Conservation (phyloP, 2,888 invertebrate species). For the Idaea straminata region DNA sequence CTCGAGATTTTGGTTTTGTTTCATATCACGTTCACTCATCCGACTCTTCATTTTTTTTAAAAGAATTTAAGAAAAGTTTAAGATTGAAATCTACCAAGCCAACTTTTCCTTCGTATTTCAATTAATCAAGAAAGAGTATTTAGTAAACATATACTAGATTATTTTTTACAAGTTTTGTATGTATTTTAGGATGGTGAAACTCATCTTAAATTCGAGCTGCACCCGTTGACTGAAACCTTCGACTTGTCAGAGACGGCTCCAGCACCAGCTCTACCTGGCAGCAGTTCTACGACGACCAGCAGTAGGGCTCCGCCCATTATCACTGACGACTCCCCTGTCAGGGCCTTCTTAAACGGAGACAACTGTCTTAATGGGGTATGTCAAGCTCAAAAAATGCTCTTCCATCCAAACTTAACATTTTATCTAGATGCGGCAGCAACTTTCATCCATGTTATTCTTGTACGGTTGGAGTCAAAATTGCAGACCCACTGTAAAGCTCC, state of each 20-base stretch:
- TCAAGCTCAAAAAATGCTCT: conserved; percentile 13
- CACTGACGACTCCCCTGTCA: conserved; percentile 85
- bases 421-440: too few relatives aligned
- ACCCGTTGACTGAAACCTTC: conserved; percentile 77
- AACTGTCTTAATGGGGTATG: conserved; percentile 92
- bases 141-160: too few relatives aligned
- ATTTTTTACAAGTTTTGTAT: neutral
- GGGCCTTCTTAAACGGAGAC: conserved; percentile 90
- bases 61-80: too few relatives aligned
- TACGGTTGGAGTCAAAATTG: too few relatives aligned
- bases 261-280: conserved; percentile 31
- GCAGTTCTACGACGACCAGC: conserved; percentile 16
- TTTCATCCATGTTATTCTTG: too few relatives aligned
- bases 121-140: too few relatives aligned
- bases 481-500: too few relatives aligned
- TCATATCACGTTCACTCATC: conserved; percentile 2
- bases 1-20: too few relatives aligned
- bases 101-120: neutral
- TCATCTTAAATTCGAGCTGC: conserved; percentile 83
- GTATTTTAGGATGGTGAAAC: conserved; percentile 81
- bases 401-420: too few relatives aligned
- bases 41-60: too few relatives aligned
- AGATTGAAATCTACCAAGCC: too few relatives aligned
- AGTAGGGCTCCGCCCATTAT: conserved; percentile 33
- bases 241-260: conserved; percentile 57